Percentiles rank a stretch among this genome's conserved stretches.
Conservation (phyloP, 2,797 vertebrate genomes). For the Gymnocypris eckloni region DNA sequence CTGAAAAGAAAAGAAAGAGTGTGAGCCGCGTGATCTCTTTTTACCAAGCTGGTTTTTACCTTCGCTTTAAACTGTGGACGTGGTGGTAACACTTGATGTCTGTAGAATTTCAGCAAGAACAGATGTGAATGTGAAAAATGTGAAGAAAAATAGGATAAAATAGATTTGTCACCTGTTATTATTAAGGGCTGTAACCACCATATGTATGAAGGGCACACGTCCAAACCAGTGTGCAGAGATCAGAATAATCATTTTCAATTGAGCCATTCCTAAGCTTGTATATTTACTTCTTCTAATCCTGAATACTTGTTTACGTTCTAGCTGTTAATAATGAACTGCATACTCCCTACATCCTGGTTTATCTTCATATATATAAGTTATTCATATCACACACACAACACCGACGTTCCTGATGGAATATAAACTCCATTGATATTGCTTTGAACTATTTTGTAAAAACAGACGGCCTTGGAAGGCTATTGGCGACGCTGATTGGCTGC, state of each 20-base stretch:
- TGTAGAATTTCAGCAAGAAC: background rate
- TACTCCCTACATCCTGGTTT: background rate
- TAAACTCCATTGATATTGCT: background rate
- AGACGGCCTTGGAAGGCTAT: conserved; percentile 56
- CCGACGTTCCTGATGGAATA: background rate
- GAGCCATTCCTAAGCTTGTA: background rate
- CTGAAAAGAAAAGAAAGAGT: conserved; percentile 12
- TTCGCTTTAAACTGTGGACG: background rate
- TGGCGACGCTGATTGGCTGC: conserved; percentile 73
- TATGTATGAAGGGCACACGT: background rate
- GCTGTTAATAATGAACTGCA: background rate
- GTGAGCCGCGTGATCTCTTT: background rate
- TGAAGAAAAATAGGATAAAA: background rate
- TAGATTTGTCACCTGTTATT: background rate
- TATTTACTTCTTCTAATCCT: background rate
- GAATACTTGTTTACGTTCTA: background rate
- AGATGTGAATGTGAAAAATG: background rate
- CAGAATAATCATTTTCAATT: background rate
- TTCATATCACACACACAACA: background rate
- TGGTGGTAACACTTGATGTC: background rate
- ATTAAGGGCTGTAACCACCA: background rate
- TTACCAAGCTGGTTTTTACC: background rate
- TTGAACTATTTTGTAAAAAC: conserved; percentile 23
- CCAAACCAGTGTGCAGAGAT: background rate
- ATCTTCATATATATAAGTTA: background rate